These are phyloP conservation scores for Drosophila mimetica DNA, from an alignment of 2,888 invertebrate species.

Conservation along the genomic window DNA sequence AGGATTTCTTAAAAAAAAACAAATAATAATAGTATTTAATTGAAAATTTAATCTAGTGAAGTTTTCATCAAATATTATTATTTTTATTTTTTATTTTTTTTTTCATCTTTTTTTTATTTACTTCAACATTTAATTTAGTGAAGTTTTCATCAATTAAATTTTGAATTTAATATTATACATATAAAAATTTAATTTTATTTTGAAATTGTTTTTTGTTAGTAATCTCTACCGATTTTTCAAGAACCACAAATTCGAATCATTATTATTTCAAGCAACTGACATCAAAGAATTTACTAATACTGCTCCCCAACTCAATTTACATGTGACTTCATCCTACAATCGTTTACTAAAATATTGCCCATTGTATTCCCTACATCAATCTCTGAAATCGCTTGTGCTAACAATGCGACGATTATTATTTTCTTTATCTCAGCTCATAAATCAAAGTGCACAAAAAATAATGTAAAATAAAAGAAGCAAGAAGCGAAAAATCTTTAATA, in stretches of 20 bases:
- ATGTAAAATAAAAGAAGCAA: conserved; percentile 3
- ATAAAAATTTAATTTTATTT: too few relatives aligned
- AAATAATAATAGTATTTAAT: too few relatives aligned
- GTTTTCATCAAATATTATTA: too few relatives aligned
- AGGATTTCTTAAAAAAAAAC: background rate
- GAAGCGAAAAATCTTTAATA: conserved; percentile 18
- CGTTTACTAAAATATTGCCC: background rate
- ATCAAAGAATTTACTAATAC: background rate
- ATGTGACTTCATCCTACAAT: background rate
- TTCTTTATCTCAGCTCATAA: conserved; percentile 16
- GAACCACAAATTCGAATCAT: background rate
- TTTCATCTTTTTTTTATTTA: too few relatives aligned
- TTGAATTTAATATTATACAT: too few relatives aligned
- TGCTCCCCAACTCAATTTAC: background rate
- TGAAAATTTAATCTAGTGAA: too few relatives aligned
- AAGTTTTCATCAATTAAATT: too few relatives aligned
- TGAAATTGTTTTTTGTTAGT: too few relatives aligned
- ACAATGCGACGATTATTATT: conserved; percentile 12
- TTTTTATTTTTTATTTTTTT: too few relatives aligned
- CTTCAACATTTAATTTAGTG: too few relatives aligned
- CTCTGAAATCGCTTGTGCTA: background rate
- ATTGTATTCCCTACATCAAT: background rate
- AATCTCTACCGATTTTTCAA: background rate
- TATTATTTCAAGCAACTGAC: conserved; percentile 3
- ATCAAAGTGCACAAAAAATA: conserved; percentile 10